These are phyloP conservation scores for Anhinga anhinga DNA, from an alignment of 2,113 vertebrate genomes.

Conservation along the genomic window DNA sequence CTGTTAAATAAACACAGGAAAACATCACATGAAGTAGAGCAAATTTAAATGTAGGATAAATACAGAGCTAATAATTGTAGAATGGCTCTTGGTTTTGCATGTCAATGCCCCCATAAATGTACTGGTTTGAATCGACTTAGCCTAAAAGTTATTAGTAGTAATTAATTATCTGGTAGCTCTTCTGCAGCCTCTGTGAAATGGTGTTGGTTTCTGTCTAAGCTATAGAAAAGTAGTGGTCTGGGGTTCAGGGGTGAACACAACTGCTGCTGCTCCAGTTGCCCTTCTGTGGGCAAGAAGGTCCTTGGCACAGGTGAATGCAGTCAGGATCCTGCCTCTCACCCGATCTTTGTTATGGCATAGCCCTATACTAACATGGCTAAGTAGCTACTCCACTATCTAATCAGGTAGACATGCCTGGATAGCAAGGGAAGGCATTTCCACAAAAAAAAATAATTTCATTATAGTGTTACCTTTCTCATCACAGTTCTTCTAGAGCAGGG, in stretches of 20 bases:
- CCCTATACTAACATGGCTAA: neutral
- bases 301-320: neutral
- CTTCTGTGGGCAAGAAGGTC: neutral
- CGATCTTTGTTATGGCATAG: neutral
- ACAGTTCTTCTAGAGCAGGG: neutral
- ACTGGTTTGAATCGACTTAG: neutral
- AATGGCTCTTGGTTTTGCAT: neutral
- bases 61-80: neutral
- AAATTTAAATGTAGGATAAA: neutral
- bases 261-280: neutral
- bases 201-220: neutral
- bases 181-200: neutral
- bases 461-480: neutral
- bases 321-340: neutral
- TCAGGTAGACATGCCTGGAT: neutral
- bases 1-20: neutral
- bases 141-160: neutral
- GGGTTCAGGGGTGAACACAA: neutral
- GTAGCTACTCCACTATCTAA: neutral
- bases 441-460: fast-evolving
- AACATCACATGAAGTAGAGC: neutral
- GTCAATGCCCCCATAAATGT: neutral
- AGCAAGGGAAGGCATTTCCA: neutral
- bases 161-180: neutral
- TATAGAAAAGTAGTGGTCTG: neutral